Conservation (phyloP, 2,113 vertebrate species). For the Oncorhynchus masou region DNA sequence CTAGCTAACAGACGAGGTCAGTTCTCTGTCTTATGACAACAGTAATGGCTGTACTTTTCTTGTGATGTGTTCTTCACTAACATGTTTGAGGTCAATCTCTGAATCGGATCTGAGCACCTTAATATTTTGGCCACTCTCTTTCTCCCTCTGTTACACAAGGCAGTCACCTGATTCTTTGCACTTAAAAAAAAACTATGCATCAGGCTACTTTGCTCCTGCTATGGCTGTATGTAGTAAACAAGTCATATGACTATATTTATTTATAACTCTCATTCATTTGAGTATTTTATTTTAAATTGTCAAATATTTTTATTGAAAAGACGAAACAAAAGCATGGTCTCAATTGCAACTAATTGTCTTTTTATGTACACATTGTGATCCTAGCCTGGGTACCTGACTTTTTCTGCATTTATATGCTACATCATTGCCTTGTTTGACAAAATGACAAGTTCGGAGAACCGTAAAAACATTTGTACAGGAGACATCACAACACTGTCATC, state of each 20-base stretch:
- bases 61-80: slow-evolving; percentile 23
- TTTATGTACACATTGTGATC: background rate
- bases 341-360: slow-evolving; percentile 27
- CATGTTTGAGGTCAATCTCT: slow-evolving; percentile 36
- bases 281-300: slow-evolving; percentile 51
- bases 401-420: background rate
- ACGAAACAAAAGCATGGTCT: slow-evolving; percentile 45
- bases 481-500: background rate
- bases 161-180: slow-evolving; percentile 64
- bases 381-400: background rate
- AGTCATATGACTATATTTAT: slow-evolving; percentile 60
- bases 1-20: background rate
- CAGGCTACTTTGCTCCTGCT: slow-evolving; percentile 50
- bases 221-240: slow-evolving; percentile 46
- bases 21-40: background rate
- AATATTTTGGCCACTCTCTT: slow-evolving; percentile 27
- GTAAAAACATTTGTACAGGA: background rate
- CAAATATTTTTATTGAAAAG: slow-evolving; percentile 14
- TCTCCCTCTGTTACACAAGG: slow-evolving; percentile 38
- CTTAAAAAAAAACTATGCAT: slow-evolving; percentile 64
- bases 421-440: too few species aligned
- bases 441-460: background rate
- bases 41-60: slow-evolving; percentile 15
- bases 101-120: slow-evolving; percentile 42
- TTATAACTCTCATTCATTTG: slow-evolving; percentile 54